Base-by-base conservation (phyloP, 2,797 vertebrate species). In the Selene dorsalis region DNA sequence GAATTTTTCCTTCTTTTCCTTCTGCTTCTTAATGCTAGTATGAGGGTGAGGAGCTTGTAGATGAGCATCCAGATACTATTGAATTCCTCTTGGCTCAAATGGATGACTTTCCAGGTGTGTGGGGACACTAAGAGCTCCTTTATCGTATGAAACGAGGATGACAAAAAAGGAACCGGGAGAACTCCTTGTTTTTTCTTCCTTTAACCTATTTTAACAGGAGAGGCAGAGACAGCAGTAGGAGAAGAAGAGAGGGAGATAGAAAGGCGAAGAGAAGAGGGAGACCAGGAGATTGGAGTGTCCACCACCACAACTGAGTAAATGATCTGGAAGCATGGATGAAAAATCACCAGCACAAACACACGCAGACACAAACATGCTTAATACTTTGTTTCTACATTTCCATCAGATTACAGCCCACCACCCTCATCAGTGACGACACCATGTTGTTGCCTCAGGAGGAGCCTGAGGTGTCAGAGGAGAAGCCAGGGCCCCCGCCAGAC, bases 41-140 rank as follows among this genome's bases (percentile, higher is more conserved):
- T 83, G 92, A 91, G 60, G 94, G 92, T 1, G 86, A 20, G 39
- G 95, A 95, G 20, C 89, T 95, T 0, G 1, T 24, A 0, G 85
- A 87, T 45, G 73, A 84, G 28, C 75, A 87, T 8, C 69, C 22
- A 52, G 75, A 86, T 1, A 91, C 83, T 4, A 38, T 94, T 4
- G 89, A 91, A 30, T 17, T 94, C 8, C 89, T 95, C 55, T 7
- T 94, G 84, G 89, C 69, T 14, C 82, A 94, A 69, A 17, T 20
- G 0, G 93, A 92, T 80, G 2, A 89, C 26, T 94, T 94, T 76
- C 70, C 57, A n/a, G 89, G 91, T 93, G 64, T 61, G 89, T 73
- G 30, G 9, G 3, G 35, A 77, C 75, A 24, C 14, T 6, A 10
- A 6, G 10, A 61, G 48, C 45, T 24, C 13, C n/a, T 47, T 62